phyloP scores from a whole-genome alignment of 1,140 invertebrate species.

The Solenopsis fugax region DNA sequence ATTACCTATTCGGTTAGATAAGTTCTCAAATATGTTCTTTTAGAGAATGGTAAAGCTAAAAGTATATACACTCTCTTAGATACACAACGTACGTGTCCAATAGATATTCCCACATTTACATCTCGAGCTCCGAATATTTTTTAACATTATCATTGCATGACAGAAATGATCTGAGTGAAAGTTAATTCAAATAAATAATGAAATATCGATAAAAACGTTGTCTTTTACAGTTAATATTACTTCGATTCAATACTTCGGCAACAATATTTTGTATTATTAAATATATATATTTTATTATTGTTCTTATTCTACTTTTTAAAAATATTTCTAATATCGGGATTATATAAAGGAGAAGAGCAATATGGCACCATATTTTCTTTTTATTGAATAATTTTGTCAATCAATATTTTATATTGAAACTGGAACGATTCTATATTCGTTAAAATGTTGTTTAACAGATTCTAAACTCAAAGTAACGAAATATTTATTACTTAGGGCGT shows the following conservation, averaged over 20 bases:
- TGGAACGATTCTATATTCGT: no score
- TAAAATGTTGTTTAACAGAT: no score
- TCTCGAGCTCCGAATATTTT: background rate
- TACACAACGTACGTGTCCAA: conserved; percentile 3
- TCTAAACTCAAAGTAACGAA: no score
- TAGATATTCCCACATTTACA: background rate
- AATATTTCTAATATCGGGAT: no score
- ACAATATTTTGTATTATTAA: conserved; percentile 9
- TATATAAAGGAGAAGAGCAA: no score
- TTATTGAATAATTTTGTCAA: no score
- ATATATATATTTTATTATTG: no score
- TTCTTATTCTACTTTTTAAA: no score
- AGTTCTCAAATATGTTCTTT: background rate
- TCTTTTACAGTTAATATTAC: background rate
- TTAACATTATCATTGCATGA: background rate
- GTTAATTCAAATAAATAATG: background rate
- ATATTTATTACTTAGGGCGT: no score
- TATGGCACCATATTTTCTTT: no score
- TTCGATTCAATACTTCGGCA: no score
- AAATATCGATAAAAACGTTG: background rate
- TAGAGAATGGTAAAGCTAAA: background rate
- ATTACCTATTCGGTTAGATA: background rate
- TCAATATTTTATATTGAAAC: no score
- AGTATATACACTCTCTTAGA: background rate
- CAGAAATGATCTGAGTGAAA: background rate